These are phyloP conservation scores for Sylvilagus floridanus DNA, from an alignment of 2,797 vertebrate species.

Conservation along the genomic window DNA sequence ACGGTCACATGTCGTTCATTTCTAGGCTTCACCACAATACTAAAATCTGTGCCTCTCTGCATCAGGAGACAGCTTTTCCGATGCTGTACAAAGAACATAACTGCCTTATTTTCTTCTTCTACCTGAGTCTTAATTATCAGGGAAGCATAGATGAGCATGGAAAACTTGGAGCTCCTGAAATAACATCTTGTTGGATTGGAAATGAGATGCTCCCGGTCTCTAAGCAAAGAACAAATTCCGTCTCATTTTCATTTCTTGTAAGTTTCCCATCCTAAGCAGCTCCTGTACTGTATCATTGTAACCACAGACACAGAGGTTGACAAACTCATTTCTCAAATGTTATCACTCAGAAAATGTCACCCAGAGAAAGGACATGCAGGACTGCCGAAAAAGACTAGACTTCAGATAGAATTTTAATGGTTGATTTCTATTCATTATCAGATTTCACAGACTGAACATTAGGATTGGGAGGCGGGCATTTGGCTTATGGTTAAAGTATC, in stretches of 20 bases:
- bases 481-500: too few relatives aligned
- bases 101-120: slow-evolving; percentile 41
- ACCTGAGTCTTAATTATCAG: neutral
- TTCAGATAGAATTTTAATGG: neutral
- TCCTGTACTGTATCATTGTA: neutral
- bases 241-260: neutral
- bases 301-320: neutral
- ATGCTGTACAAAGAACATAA: neutral
- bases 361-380: neutral
- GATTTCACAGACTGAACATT: neutral
- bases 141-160: neutral
- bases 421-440: neutral
- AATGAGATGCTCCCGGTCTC: neutral
- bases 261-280: neutral
- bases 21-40: neutral
- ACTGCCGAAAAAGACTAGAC: slow-evolving; percentile 3
- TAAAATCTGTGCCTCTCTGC: neutral
- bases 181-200: neutral
- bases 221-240: neutral
- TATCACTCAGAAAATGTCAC: neutral
- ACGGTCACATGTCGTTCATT: neutral
- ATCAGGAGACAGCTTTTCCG: neutral
- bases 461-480: neutral
- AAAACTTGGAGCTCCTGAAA: slow-evolving; percentile 25
- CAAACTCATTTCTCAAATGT: neutral